A percentile compares a stretch with the other conserved stretches of the same genome.
Evolutionary conservation across 2,888 invertebrate species (phyloP).

Genomic region (Lepeophtheirus nordmannii): DNA sequence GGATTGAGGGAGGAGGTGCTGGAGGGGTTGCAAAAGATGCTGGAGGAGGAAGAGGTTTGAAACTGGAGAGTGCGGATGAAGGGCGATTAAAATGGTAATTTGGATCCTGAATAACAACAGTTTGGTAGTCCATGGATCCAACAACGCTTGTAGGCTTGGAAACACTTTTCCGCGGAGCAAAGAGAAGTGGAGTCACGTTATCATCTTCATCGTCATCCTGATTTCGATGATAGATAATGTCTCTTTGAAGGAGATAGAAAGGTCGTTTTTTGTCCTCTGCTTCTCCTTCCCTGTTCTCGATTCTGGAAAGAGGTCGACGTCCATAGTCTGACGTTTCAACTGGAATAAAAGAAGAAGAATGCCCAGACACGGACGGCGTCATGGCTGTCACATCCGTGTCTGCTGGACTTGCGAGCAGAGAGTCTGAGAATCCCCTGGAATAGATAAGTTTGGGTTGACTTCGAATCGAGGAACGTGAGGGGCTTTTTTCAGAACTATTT

Average conservation of each 20-base stretch:
- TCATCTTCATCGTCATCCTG: slow-evolving; percentile 2
- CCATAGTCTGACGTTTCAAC: not conserved
- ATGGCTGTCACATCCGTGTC: slow-evolving; percentile 2
- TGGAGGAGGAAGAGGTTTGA: slow-evolving; percentile 4
- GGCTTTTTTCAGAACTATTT: not conserved
- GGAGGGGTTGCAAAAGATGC: not conserved
- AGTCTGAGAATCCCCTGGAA: not conserved
- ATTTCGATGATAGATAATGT: not conserved
- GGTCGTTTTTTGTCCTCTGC: too few species aligned
- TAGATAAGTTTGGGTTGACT: not conserved
- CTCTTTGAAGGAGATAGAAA: not conserved
- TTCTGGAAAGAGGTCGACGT: not conserved
- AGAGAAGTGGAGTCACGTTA: not conserved
- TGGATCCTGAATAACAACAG: not conserved
- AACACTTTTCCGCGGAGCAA: not conserved
- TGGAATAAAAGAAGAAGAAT: not conserved
- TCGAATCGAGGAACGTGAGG: slow-evolving; percentile 1
- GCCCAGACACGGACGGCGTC: not conserved
- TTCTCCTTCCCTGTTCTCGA: not conserved
- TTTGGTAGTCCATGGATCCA: slow-evolving; percentile 8
- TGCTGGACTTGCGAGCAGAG: not conserved
- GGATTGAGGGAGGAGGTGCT: not conserved
- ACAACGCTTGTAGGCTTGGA: not conserved
- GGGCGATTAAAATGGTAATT: not conserved
- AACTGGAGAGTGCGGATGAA: not conserved